Base-by-base conservation (phyloP, 2,888 invertebrate species). In the Villa cingulata region DNA sequence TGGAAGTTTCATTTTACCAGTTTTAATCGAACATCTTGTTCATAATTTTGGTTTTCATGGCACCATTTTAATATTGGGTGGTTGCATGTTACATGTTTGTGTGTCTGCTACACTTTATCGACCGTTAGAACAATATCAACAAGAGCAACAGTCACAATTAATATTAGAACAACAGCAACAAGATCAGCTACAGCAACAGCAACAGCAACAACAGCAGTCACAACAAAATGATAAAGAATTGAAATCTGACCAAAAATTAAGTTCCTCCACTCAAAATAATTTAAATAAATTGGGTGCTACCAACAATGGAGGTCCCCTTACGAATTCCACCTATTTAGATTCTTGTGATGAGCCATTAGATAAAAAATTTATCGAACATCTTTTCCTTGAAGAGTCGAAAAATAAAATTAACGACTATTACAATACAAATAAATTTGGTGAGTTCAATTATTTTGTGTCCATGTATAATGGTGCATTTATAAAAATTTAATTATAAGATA, bases 1-100 rank as follows among this genome's bases (percentile, higher is more conserved):
- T 0, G 86, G 86, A 2, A 83, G 84, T 60, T 83, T 86, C 59
- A 80, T 86, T 4, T 77, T 86, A 50, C 86, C 86, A 0, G 77
- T 84, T 61, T 64, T 85, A 41, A 81, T 86, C 27, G 81, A 83
- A 58, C 76, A 75, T 48, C 67, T 85, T 23, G 78, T 83, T 0
- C 77, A 77, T 45, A 73, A 73, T 54, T 85, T 81, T 53, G 85
- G 85, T 6, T 74, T 84, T 44, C 81, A 82, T 59, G 84, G 84
- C 3, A 83, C 83, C 12, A 74, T 83, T 14, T 66, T 84, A 1
- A 68, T 84, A 10, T 65, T 84, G 27, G 83, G 78, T 0, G 82
- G 79, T 1, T 82, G 83, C 15, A 82, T 83, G 81, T 68, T 84
- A 1, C 83, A 84, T 59, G 83, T 84, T 3, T 83, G 84, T 51